Percentiles rank a stretch among this genome's conserved stretches.
Conservation (phyloP, 2,888 invertebrate species). For the Corythucha ciliata region DNA sequence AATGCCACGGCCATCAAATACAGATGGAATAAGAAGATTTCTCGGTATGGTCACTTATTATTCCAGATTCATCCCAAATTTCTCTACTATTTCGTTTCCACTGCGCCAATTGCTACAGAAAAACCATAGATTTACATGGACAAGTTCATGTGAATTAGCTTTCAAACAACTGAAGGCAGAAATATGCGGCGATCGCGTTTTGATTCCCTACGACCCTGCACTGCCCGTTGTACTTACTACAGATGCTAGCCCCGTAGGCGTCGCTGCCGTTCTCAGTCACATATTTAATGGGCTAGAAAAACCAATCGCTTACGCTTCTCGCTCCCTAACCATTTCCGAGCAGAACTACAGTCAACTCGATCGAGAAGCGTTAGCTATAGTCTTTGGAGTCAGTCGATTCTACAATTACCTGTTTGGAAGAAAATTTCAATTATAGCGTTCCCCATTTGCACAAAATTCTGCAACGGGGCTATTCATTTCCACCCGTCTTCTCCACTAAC, state of each 20-base stretch:
- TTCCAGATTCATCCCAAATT: conserved; percentile 2
- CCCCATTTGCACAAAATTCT: too few species aligned
- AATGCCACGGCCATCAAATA: conserved; percentile 22
- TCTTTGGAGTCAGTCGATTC: conserved; percentile 21
- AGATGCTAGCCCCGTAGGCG: conserved; percentile 27
- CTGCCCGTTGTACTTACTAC: conserved; percentile 29
- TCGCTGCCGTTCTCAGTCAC: conserved; percentile 3
- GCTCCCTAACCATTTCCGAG: neutral
- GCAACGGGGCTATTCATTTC: too few species aligned
- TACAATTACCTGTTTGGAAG: too few species aligned
- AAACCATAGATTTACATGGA: conserved; percentile 27
- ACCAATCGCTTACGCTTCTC: conserved; percentile 1
- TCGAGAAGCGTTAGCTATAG: conserved; percentile 26
- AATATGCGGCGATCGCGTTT: conserved; percentile 1
- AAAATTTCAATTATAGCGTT: too few species aligned
- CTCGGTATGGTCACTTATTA: conserved; percentile 6
- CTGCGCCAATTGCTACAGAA: conserved; percentile 17
- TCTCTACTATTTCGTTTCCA: neutral
- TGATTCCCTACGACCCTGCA: conserved; percentile 23
- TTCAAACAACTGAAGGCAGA: conserved; percentile 31
- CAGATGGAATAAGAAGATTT: conserved; percentile 22
- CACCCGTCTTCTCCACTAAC: too few species aligned
- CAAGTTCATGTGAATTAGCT: conserved; percentile 27
- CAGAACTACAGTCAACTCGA: conserved; percentile 20
- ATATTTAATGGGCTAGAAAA: neutral